Percentiles rank a stretch among this genome's conserved stretches.
Evolutionary conservation across 2,797 vertebrate species (phyloP).

Genomic region (Bradypus variegatus): DNA sequence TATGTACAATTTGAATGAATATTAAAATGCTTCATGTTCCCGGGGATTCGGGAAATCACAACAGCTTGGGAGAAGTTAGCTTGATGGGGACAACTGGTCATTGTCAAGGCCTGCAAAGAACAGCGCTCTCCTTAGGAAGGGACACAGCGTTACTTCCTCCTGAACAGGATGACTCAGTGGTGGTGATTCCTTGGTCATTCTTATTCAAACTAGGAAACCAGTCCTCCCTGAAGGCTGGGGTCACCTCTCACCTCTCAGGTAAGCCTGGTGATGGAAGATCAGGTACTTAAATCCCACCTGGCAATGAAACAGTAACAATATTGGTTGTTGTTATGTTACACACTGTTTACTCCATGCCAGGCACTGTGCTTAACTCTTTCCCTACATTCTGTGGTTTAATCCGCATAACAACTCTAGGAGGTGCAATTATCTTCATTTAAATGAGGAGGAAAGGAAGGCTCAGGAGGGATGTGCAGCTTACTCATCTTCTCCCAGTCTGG

Average conservation of each 20-base stretch:
- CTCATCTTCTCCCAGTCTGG: neutral
- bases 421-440: neutral
- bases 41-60: neutral
- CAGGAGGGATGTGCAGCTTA: neutral
- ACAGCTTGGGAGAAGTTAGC: neutral
- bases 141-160: neutral
- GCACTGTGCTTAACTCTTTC: neutral
- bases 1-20: neutral
- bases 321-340: too few species aligned
- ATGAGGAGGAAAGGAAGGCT: neutral
- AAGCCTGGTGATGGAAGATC: neutral
- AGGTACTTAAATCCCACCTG: too few species aligned
- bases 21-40: too few species aligned
- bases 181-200: neutral
- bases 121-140: neutral
- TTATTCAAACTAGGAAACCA: neutral
- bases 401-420: accelerated
- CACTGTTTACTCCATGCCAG: neutral
- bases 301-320: neutral
- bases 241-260: too few species aligned
- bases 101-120: neutral
- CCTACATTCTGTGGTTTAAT: neutral
- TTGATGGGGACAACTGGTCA: neutral
- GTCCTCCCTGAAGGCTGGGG: neutral
- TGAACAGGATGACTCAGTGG: neutral